These are phyloP conservation scores for Caenorhabditis doughertyi DNA, from an alignment of 2,888 invertebrate genomes.

Conservation along the genomic window DNA sequence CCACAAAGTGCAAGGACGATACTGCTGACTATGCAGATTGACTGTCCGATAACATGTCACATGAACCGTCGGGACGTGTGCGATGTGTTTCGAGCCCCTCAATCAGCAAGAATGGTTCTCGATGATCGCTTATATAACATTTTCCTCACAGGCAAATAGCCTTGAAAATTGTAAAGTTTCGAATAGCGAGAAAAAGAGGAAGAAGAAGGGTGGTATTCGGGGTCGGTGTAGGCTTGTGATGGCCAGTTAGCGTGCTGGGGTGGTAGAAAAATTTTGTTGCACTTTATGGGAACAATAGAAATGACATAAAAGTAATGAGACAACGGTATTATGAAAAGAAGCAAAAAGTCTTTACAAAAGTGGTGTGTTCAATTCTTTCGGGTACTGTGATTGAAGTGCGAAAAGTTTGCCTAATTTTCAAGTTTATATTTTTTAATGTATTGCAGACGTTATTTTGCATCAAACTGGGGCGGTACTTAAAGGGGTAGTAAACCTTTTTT, in stretches of 20 bases:
- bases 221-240: slow-evolving; percentile 18
- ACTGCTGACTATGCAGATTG: slow-evolving; percentile 49
- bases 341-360: neutral
- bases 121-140: slow-evolving; percentile 30
- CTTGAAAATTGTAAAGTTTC: slow-evolving; percentile 51
- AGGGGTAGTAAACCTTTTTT: too few relatives aligned
- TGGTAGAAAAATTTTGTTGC: slow-evolving; percentile 23
- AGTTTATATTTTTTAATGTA: too few relatives aligned
- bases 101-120: slow-evolving; percentile 47
- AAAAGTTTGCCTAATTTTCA: too few relatives aligned
- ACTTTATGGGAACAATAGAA: slow-evolving; percentile 1
- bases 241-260: neutral
- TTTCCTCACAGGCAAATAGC: slow-evolving; percentile 39
- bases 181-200: too few relatives aligned
- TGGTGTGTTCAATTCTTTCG: too few relatives aligned
- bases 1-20: slow-evolving; percentile 40
- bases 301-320: slow-evolving; percentile 10
- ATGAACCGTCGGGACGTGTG: slow-evolving; percentile 43
- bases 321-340: slow-evolving; percentile 8
- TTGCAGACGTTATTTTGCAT: too few relatives aligned
- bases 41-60: slow-evolving; percentile 55
- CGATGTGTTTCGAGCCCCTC: slow-evolving; percentile 56
- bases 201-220: slow-evolving; percentile 14
- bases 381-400: neutral
- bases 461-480: too few relatives aligned